These are phyloP conservation scores for Dendroctonus ponderosae DNA, from an alignment of 1,140 invertebrate genomes.

Conservation along the genomic window DNA sequence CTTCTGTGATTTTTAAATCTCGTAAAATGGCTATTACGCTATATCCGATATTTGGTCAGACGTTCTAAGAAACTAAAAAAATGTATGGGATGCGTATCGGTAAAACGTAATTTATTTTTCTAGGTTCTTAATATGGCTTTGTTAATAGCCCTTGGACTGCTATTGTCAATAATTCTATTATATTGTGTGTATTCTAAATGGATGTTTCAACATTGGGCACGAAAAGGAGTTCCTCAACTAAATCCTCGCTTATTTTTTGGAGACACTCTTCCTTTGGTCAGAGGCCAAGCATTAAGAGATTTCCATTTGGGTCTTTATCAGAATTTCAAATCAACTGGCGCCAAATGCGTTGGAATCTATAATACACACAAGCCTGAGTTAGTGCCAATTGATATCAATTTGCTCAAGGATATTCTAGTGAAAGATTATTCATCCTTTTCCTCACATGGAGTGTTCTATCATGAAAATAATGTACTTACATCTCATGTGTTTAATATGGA, in stretches of 20 bases:
- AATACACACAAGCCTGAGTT: not conserved
- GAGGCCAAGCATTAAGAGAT: not conserved
- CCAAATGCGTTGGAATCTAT: conserved; percentile 11
- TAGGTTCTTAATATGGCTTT: conserved; percentile 47
- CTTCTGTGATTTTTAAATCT: no score
- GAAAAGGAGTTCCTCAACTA: conserved; percentile 16
- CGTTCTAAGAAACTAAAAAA: no score
- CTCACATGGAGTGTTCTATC: conserved; percentile 40
- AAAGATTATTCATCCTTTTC: conserved; percentile 29
- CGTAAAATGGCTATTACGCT: no score
- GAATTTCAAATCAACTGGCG: not conserved
- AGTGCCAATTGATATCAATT: not conserved
- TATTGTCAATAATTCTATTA: not conserved
- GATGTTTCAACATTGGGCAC: conserved; percentile 10
- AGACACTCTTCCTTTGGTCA: not conserved
- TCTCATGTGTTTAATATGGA: conserved; percentile 52
- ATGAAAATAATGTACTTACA: conserved; percentile 51
- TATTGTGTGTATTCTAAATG: conserved; percentile 2
- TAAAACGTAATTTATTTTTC: no score
- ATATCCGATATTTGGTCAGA: no score
- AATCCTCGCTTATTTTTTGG: conserved; percentile 15
- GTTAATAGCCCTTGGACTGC: conserved; percentile 56
- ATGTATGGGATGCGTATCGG: no score
- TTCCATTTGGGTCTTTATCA: conserved; percentile 6
- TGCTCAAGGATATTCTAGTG: conserved; percentile 10